A percentile compares a stretch with the other conserved stretches of the same genome.
phyloP scores from a whole-genome alignment of 1,140 invertebrate genomes.

The Arion vulgaris region DNA sequence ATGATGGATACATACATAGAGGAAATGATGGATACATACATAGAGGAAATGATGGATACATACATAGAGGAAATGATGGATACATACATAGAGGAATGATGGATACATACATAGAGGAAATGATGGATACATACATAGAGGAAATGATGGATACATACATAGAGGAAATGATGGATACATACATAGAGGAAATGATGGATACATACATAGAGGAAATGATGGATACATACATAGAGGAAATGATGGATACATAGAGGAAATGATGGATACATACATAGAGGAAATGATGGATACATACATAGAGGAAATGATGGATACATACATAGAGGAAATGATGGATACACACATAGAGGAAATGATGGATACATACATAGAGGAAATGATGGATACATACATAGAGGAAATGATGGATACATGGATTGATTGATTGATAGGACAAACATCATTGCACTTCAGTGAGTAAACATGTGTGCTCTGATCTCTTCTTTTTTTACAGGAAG shows the following conservation, averaged over 20 bases:
- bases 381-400: not conserved
- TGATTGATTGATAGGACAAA: slow-evolving; percentile 3
- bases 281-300: not conserved
- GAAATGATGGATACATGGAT: slow-evolving; percentile 2
- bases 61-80: not conserved
- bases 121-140: not conserved
- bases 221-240: not conserved
- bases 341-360: not conserved
- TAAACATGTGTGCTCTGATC: too few species aligned
- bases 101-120: not conserved
- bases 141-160: not conserved
- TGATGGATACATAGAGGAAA: not conserved
- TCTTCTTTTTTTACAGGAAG: too few species aligned
- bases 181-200: not conserved
- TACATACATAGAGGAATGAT: not conserved
- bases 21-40: not conserved
- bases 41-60: not conserved
- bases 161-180: not conserved
- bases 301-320: not conserved
- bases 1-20: not conserved
- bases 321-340: not conserved
- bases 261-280: not conserved
- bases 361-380: not conserved
- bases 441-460: too few species aligned
- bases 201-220: not conserved